Conservation (phyloP, 2,113 vertebrate species). For the Ammospiza nelsoni region DNA sequence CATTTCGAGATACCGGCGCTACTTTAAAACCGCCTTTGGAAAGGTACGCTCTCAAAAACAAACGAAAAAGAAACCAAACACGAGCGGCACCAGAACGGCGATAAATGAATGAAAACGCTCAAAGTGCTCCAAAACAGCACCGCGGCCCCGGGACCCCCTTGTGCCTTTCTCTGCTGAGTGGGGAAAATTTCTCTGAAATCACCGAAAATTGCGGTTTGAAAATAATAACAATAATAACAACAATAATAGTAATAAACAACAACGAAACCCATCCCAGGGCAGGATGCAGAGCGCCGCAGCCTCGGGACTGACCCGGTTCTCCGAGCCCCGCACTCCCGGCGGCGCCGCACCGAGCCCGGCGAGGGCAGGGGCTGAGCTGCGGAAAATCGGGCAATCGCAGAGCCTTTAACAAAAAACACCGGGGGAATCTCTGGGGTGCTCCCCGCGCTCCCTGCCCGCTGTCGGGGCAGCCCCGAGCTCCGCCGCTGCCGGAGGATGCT, state of each 20-base stretch:
- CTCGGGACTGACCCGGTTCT: not conserved
- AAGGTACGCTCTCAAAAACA: not conserved
- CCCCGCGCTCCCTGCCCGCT: not conserved
- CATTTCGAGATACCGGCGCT: not conserved
- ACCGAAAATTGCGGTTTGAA: not conserved
- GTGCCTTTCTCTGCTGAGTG: not conserved
- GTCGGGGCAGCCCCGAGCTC: not conserved
- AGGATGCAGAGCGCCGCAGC: not conserved
- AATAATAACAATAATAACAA: not conserved
- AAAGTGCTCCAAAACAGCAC: not conserved
- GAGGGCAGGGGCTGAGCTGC: not conserved
- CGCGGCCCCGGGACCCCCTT: not conserved
- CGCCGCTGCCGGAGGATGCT: not conserved
- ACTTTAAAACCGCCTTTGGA: not conserved
- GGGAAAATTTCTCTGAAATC: not conserved
- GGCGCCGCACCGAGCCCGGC: not conserved
- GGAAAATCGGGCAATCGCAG: fast-evolving
- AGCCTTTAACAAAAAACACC: not conserved
- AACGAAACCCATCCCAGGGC: not conserved
- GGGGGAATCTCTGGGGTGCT: not conserved
- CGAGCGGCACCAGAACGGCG: not conserved
- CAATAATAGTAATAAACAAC: not conserved
- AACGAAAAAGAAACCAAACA: not conserved
- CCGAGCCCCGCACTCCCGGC: not conserved
- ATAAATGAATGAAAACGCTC: not conserved